Base-by-base conservation (phyloP, 2,113 vertebrate genomes). In the Nematolebias whitei region DNA sequence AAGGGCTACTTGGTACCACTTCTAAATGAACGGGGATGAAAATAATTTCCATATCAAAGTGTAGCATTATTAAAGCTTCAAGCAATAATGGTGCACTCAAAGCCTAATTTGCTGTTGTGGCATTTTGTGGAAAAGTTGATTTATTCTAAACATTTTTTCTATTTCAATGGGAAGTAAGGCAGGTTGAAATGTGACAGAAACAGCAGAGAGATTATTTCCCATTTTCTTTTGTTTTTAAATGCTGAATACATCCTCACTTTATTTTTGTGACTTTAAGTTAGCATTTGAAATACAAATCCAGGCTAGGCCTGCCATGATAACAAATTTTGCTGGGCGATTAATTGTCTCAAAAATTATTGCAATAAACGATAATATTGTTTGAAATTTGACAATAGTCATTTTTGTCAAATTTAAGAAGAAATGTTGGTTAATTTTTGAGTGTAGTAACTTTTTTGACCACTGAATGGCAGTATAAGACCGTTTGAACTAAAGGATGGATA, bases 21-120 rank as follows among this genome's bases (percentile, higher is more conserved):
- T 76, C 52, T 76, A 32, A 78, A 12, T 56, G 68, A 71, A 58
- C 62, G 20, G 54, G 40, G 39, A 68, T 55, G 58, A 53, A 61
- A 35, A 60, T 24, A 1, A 81, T 86, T 87, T 79, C 70, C 84
- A 84, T 77, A 68, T 90, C 73, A 84, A 76, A 88, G 75, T 41
- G 18, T 26, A 19, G 41, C 10, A 71, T 80, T 71, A 68, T 74
- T 76, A 65, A 69, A 71, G 63, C 63, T 52, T 71, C 43, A 82
- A 83, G 47, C 0, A 41, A 67, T 74, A 70, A 63, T 82, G 78
- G 62, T 74, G 74, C 41, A 78, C 69, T 58, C 19, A 68, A 76
- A 52, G 60, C n/a, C 41, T 14, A 16, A 69, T 52, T 24, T 63
- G 0, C n/a, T 44, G 60, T 74, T 66, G 64, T 72, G 51, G 29